These are phyloP conservation scores for Pluvianellus socialis DNA, from an alignment of 2,113 vertebrate species.

Conservation along the genomic window DNA sequence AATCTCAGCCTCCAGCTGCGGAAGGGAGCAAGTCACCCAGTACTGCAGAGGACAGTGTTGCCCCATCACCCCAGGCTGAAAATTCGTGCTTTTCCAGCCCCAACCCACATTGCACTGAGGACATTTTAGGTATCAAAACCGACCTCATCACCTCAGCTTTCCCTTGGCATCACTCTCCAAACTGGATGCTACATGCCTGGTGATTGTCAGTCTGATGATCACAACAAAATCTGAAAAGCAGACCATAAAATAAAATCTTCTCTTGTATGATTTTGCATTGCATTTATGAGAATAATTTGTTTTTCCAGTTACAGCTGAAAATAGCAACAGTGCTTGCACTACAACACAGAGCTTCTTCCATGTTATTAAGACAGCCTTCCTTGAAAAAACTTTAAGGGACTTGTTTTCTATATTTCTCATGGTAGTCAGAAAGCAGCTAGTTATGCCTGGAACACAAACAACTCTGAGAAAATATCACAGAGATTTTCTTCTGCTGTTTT, in stretches of 20 bases:
- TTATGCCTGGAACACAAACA: neutral
- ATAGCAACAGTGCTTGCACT: neutral
- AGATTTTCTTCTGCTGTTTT: neutral
- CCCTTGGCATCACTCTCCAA: neutral
- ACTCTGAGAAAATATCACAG: neutral
- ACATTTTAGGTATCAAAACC: neutral
- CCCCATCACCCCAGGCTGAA: neutral
- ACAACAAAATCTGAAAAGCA: neutral
- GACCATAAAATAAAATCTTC: neutral
- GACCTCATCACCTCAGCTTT: neutral
- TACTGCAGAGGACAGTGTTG: neutral
- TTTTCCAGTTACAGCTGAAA: neutral
- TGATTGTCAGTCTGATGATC: neutral
- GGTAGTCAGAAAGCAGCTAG: neutral
- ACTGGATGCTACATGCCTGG: neutral
- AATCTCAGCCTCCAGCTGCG: neutral
- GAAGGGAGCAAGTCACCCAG: neutral
- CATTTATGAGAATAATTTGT: neutral
- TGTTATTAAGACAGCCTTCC: neutral
- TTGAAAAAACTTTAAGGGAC: neutral
- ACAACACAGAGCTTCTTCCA: neutral
- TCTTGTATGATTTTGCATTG: neutral
- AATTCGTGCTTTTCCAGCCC: neutral
- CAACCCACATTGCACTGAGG: neutral
- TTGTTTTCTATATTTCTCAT: neutral